Base-by-base conservation (phyloP, 2,797 vertebrate species). In the Semotilus atromaculatus region DNA sequence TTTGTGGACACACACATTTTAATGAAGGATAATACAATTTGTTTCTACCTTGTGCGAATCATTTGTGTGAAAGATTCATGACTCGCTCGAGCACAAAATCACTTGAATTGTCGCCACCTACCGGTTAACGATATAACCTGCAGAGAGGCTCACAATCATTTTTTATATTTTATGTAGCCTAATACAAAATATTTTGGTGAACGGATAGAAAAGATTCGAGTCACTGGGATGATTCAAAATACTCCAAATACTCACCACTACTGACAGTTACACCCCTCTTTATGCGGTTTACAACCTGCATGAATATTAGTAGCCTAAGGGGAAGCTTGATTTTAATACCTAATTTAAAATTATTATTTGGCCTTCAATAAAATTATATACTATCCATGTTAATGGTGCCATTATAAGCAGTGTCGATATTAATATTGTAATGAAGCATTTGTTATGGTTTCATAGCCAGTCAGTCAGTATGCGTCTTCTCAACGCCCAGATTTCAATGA, bases 381-480 rank as follows among this genome's bases (percentile, higher is more conserved):
- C 67, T 55, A 21, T 80, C 26, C 18, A 23, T 40, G 14, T 26
- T 45, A 7, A 51, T 77, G 26, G 26, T 11, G 31, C 2, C 14
- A 34, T 34, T 13, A 38, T 26, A 1, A 9, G 2, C 34, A 40
- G 14, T 38, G 7, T 68, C 18, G 53, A 23, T 70, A 26, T 26
- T n/a, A 36, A 67, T 34, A 36, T 26, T n/a, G 58, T 7, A 55
- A 80, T 36, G 16, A 62, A 68, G n/a, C 23, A 43, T 77, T 40
- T 60, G 36, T 60, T 62, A 29, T 19, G 55, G 14, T 43, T 77
- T 43, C 3, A 23, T 19, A 43, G 36, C 4, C 55, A 43, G 36
- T 77, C 53, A 70, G 36, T 21, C 6, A n/a, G n/a, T n/a, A 70
- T 38, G 26, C 53, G 38, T 81, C 64, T 86, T 83, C 73, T 83